Evolutionary conservation across 2,797 vertebrate species (phyloP), one percentile per base, ranked within the genome.

Genomic region (Pipistrellus nathusii): DNA sequence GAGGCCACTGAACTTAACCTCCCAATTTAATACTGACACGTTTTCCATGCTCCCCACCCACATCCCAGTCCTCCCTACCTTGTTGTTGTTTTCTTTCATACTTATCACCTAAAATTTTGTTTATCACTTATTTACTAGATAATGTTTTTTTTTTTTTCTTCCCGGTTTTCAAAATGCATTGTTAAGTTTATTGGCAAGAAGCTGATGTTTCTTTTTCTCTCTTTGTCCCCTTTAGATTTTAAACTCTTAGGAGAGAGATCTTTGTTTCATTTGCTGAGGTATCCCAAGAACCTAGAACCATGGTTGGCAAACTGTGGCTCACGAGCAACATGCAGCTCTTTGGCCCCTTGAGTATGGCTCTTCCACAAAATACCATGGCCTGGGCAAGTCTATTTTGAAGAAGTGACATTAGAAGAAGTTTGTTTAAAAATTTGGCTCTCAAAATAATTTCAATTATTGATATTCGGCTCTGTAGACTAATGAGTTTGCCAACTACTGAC

Each of bases 261-360:
- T 87, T 77, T 88, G 30, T 83, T 88, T 96, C 5, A 2, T 83
- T 87, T 94, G 18, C 53, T 32, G 11, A 27, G 76, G 10, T 75
- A 10, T 48, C 14, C 4, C 10, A 44, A 41, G 2, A 7, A 35
- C 18, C 20, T 44, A 85, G 38, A 55, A 71, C 51, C 15, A 6
- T 51, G 51, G 15, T 51, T 5, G 0, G 15, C 51, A 51, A 18
- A 51, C 51, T 18, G 51, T 3, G 51, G 17, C 51, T 51, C 5
- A 2, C 5, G 51, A 51, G 51, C 51, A 17, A 51, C 5, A 51
- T 51, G 51, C 51, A 5, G 51, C 51, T 18, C 51, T 51, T 18
- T 18, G 15, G 51, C 51, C 51, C 51, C 51, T 51, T 51, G 51
- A 51, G 51, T 51, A 6, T 51, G 51, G 15, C 17, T 51, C 51